Conservation (phyloP, 2,888 invertebrate species). For the Clunio marinus region DNA sequence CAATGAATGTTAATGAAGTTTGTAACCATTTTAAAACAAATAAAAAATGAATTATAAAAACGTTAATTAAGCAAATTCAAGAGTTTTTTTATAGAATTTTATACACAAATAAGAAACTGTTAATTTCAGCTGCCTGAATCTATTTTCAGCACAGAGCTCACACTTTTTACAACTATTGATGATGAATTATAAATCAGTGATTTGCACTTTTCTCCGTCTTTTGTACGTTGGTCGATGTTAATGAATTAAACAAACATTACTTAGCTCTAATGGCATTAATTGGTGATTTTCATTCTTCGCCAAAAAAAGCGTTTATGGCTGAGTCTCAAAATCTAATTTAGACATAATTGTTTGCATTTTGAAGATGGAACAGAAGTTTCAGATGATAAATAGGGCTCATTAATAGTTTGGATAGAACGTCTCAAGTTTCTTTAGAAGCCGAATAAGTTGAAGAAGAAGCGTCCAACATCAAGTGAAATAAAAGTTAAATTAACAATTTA, state of each 20-base stretch:
- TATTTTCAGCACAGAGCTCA: no score
- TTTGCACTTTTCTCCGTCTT: no score
- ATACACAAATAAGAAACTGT: no score
- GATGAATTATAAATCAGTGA: no score
- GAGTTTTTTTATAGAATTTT: no score
- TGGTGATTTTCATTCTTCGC: no score
- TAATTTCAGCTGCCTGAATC: no score
- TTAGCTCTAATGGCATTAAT: no score
- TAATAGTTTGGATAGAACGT: background rate
- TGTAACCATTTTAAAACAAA: slow-evolving; percentile 14
- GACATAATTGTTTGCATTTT: slow-evolving; percentile 6
- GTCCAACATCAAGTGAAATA: no score
- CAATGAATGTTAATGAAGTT: slow-evolving; percentile 9
- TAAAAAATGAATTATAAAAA: slow-evolving; percentile 20
- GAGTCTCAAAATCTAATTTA: slow-evolving; percentile 13
- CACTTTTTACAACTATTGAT: no score
- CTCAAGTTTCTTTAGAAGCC: background rate
- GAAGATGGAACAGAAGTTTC: background rate
- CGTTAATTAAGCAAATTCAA: slow-evolving; percentile 9
- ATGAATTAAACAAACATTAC: slow-evolving; percentile 2
- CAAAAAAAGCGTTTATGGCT: no score
- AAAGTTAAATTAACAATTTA: slow-evolving; percentile 5
- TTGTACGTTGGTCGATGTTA: background rate
- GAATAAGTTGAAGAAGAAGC: background rate
- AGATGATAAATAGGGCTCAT: slow-evolving; percentile 6